Conservation (phyloP, 2,113 vertebrate species). For the Casuarius casuarius region DNA sequence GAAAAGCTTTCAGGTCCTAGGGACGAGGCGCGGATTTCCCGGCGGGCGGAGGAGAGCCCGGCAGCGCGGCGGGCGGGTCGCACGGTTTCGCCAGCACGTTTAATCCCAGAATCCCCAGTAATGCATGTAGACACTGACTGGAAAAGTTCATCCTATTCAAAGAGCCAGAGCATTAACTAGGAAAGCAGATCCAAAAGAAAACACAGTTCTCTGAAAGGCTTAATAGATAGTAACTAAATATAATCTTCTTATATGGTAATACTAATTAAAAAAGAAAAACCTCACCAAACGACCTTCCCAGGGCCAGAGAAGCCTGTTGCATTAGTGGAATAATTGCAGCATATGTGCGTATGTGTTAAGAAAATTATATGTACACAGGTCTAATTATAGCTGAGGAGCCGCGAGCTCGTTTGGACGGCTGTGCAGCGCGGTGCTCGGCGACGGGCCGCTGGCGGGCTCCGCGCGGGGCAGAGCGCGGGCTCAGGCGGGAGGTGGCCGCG, state of each 20-base stretch:
- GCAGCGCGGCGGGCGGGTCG: not conserved
- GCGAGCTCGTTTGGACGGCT: not conserved
- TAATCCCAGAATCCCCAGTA: not conserved
- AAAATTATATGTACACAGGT: rapidly evolving
- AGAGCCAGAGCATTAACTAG: not conserved
- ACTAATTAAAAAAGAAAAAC: not conserved
- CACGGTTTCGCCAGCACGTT: not conserved
- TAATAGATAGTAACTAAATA: not conserved
- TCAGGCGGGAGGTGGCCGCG: no score
- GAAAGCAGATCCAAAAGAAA: not conserved
- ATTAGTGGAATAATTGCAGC: not conserved
- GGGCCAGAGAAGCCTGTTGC: not conserved
- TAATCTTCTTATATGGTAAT: not conserved
- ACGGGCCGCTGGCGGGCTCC: no score
- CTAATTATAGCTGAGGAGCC: not conserved
- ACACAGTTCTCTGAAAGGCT: not conserved
- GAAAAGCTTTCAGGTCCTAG: rapidly evolving
- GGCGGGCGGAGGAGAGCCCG: not conserved
- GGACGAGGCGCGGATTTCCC: not conserved
- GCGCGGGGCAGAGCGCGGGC: no score
- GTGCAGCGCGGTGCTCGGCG: not conserved
- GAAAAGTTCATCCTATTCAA: not conserved
- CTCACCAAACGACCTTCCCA: not conserved
- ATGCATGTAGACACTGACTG: not conserved
- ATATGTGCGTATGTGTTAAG: not conserved